Evolutionary conservation across 2,113 vertebrate species (phyloP).

Genomic region (Panthera tigris): DNA sequence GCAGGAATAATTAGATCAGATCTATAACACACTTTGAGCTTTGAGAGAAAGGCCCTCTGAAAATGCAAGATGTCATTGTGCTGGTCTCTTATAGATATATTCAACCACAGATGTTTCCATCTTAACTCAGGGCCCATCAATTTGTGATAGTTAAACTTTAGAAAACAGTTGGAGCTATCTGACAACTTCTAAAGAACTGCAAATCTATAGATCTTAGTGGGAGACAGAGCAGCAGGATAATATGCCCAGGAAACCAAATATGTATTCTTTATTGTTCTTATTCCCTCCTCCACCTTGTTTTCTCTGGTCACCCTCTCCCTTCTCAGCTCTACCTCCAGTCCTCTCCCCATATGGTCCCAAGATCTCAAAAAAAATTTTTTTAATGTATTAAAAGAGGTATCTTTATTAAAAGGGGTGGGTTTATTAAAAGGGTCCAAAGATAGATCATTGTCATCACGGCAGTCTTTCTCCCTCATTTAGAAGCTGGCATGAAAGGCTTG

Average conservation of each 20-base stretch:
- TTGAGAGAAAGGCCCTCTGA: slow-evolving; percentile 45
- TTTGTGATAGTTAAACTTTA: slow-evolving; percentile 64
- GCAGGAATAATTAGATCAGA: slow-evolving; percentile 44
- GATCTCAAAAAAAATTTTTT: slow-evolving; percentile 30
- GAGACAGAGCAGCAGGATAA: slow-evolving; percentile 64
- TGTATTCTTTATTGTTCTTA: slow-evolving; percentile 22
- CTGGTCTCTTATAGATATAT: slow-evolving; percentile 32
- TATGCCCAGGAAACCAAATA: slow-evolving; percentile 16
- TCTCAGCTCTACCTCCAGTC: neutral
- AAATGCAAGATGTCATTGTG: slow-evolving; percentile 43
- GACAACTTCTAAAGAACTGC: slow-evolving; percentile 63
- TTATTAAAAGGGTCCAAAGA: neutral
- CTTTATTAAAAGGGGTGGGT: slow-evolving; percentile 42
- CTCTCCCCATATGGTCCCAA: neutral
- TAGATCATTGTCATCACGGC: slow-evolving; percentile 54
- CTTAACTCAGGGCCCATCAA: slow-evolving; percentile 5
- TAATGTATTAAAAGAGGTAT: slow-evolving; percentile 38
- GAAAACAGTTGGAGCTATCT: slow-evolving; percentile 69
- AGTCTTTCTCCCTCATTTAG: slow-evolving; percentile 63
- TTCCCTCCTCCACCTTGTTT: neutral
- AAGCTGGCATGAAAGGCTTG: slow-evolving; percentile 69
- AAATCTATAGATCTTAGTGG: slow-evolving; percentile 58
- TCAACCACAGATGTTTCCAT: slow-evolving; percentile 50
- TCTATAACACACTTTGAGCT: slow-evolving; percentile 2
- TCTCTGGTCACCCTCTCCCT: neutral